These are phyloP conservation scores for Saguinus midas DNA, from an alignment of 2,113 vertebrate genomes.

Conservation along the genomic window DNA sequence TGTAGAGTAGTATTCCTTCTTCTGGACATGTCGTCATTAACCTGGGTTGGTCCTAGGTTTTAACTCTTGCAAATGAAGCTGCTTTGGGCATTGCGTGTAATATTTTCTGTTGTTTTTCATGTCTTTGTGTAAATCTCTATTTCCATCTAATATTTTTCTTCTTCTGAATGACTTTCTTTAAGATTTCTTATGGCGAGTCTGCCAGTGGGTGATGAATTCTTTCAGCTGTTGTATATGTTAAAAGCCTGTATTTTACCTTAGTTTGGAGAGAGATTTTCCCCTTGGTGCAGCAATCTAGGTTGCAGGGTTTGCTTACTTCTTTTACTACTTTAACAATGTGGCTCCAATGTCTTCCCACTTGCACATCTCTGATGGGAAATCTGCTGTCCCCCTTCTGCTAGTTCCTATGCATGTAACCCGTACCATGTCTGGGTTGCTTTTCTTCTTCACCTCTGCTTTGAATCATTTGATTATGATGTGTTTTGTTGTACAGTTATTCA, in stretches of 20 bases:
- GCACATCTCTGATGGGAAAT: neutral
- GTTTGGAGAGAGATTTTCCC: neutral
- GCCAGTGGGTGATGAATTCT: neutral
- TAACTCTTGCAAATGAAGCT: neutral
- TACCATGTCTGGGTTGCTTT: neutral
- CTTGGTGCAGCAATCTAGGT: neutral
- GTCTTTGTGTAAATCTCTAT: neutral
- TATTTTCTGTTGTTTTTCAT: neutral
- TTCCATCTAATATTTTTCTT: neutral
- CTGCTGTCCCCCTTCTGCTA: neutral
- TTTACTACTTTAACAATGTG: neutral
- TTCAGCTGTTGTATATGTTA: neutral
- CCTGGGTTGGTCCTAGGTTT: neutral
- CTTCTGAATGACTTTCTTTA: neutral
- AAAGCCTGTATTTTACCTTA: neutral
- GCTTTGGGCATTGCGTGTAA: too few relatives aligned
- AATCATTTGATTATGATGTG: neutral
- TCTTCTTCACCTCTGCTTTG: neutral
- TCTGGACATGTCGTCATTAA: neutral
- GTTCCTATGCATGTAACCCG: neutral
- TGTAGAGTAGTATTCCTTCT: neutral
- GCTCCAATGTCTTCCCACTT: neutral
- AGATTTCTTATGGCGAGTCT: neutral
- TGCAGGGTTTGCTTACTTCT: neutral
- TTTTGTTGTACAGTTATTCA: neutral